Evolutionary conservation across 2,113 vertebrate species (phyloP).

Genomic region (Nematolebias whitei): DNA sequence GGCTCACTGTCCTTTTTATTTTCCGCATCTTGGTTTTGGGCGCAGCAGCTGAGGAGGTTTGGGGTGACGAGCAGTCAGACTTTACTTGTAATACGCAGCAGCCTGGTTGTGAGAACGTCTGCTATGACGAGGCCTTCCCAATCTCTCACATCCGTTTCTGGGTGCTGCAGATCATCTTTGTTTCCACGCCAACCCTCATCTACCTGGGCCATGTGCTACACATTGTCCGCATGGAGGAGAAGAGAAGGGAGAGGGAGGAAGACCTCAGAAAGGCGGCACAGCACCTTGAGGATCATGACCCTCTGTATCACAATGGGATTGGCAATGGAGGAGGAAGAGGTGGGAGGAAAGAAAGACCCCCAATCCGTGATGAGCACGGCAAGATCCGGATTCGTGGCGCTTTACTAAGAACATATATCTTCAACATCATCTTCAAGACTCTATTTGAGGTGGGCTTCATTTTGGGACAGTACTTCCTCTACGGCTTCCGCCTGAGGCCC

Average conservation of each 20-base stretch:
- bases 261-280: conserved; percentile 72
- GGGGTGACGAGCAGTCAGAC: conserved; percentile 94
- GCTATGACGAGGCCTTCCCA: conserved; percentile 95
- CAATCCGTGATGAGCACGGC: conserved; percentile 84
- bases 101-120: conserved; percentile 93
- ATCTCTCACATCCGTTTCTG: conserved; percentile 97
- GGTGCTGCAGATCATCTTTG: conserved; percentile 97
- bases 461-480: conserved; percentile 91
- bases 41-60: conserved; percentile 90
- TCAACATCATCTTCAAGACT: conserved; percentile 93
- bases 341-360: conserved; percentile 77
- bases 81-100: conserved; percentile 96
- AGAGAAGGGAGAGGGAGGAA: conserved; percentile 85
- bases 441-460: conserved; percentile 93
- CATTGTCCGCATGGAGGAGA: conserved; percentile 91
- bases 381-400: conserved; percentile 86
- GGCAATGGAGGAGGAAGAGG: conserved; percentile 49
- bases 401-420: conserved; percentile 88
- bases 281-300: conserved; percentile 70
- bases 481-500: conserved; percentile 88
- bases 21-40: conserved; percentile 94
- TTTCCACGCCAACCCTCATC: conserved; percentile 93
- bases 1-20: conserved; percentile 96
- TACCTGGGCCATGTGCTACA: conserved; percentile 94
- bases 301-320: conserved; percentile 63